Percentiles rank a stretch among this genome's conserved stretches.
Conservation (phyloP, 2,888 invertebrate species). For the Dolichomitus sp. region DNA sequence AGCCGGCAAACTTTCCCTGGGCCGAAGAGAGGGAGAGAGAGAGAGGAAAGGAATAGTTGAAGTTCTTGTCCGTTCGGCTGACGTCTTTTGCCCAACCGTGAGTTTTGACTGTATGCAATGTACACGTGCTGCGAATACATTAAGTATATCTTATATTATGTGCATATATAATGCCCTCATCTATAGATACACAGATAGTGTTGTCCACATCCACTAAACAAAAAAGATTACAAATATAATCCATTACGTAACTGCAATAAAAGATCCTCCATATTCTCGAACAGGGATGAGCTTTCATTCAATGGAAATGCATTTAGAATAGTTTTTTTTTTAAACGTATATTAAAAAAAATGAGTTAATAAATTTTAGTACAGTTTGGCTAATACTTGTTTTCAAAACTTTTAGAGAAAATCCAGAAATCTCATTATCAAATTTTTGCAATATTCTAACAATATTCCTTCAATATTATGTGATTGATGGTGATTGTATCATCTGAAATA, state of each 20-base stretch:
- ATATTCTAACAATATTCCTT: too few species aligned
- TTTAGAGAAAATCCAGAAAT: too few species aligned
- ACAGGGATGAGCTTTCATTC: too few species aligned
- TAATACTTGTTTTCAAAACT: too few species aligned
- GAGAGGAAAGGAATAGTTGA: conserved; percentile 9
- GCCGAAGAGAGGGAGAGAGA: not conserved
- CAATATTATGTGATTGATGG: too few species aligned
- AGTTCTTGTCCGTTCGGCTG: conserved; percentile 25
- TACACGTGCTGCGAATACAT: not conserved
- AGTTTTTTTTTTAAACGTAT: too few species aligned
- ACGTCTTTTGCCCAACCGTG: conserved; percentile 1
- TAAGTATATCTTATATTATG: not conserved
- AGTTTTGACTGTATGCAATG: conserved; percentile 2
- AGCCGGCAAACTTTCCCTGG: conserved; percentile 52
- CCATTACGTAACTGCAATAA: not conserved
- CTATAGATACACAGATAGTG: not conserved
- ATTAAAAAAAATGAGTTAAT: too few species aligned
- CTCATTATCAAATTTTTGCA: too few species aligned
- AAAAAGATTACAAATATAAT: not conserved
- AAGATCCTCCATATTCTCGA: too few species aligned
- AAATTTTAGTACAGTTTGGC: too few species aligned
- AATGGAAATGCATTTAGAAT: too few species aligned
- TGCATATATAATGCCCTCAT: not conserved
- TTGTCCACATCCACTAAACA: too few species aligned
- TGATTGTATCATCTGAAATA: not conserved